Evolutionary conservation across 2,888 invertebrate species (phyloP), one percentile per base, ranked within the genome.

Genomic region (Endotricha flammealis): DNA sequence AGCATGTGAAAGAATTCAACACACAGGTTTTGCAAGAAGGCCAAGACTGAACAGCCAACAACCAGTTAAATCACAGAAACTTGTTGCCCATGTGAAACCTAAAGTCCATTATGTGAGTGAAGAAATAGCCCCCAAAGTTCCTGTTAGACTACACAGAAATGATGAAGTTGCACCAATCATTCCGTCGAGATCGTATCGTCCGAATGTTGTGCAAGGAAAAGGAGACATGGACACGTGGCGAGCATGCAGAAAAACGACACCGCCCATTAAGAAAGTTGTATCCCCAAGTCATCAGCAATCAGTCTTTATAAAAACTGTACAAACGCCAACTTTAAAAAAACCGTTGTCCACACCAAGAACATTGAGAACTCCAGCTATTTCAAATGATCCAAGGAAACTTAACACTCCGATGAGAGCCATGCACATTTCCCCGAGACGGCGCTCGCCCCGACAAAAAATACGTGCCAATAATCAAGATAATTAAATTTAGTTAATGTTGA

Each of bases 381-480:
- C 63, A 32, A 65, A 63, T 17, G 81, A 85, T 14, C 50, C 70
- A 5, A 88, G 87, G 42, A 88, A 85, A 54, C 68, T 71, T 7
- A 87, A 88, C 48, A 92, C 91, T 0, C 92, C 92, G 0, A 62
- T 92, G 53, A 83, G 75, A 59, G 87, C 80, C 9, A 65, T 85
- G 14, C 87, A 87, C 40, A 58, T 83, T 39, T 78, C 85, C 35
- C 81, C 83, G 7, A 72, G 81, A 57, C 66, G 82, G 55, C 64
- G 74, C 35, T 86, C 85, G 23, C 85, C 85, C 5, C 62, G 83
- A 32, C 78, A 70, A 41, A 85, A 79, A 50, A 46, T 57, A 36
- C 57, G 64, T 11, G 33, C 48, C 11, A 54, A n/a, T n/a, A n/a
- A 51, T 39, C 46, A 58, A 50, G 50, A 45, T 39, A 46, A 41